These are phyloP conservation scores for Cirrhinus mrigala DNA, from an alignment of 2,797 vertebrate genomes.

Conservation along the genomic window DNA sequence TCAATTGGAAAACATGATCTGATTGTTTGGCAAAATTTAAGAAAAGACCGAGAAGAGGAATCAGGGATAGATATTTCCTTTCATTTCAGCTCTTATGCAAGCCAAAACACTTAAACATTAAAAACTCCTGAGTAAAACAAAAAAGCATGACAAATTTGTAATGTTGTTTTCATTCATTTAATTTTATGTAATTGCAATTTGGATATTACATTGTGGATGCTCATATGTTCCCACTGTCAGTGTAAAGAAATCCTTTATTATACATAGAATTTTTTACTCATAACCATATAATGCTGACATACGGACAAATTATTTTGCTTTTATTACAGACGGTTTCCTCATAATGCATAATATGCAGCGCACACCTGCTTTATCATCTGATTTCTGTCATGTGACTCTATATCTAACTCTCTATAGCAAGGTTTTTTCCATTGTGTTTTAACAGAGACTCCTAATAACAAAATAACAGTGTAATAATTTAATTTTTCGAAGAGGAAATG, in stretches of 20 bases:
- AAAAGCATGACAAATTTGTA: constrained; percentile 79
- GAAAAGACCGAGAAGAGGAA: constrained; percentile 10
- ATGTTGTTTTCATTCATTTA: constrained; percentile 79
- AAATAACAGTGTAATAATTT: constrained; percentile 73
- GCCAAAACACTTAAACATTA: constrained; percentile 61
- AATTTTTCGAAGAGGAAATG: constrained; percentile 69
- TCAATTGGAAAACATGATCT: constrained; percentile 45
- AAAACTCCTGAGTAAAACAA: constrained; percentile 70
- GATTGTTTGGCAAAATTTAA: constrained; percentile 52
- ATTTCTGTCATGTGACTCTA: constrained; percentile 74
- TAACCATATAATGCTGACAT: neutral
- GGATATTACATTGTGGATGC: constrained; percentile 70
- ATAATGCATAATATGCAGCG: constrained; percentile 69
- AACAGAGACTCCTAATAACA: constrained; percentile 78
- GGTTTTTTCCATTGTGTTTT: constrained; percentile 73
- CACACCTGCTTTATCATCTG: constrained; percentile 71
- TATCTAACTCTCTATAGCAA: constrained; percentile 72
- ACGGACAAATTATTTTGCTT: neutral
- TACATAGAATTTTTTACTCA: neutral
- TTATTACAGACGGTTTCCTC: neutral
- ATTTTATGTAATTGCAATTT: constrained; percentile 73
- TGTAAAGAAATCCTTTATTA: neutral
- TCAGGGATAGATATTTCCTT: constrained; percentile 47
- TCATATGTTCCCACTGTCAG: neutral
- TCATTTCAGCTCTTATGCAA: constrained; percentile 45